Evolutionary conservation across 2,888 invertebrate genomes (phyloP).

Genomic region (Agrypnus murinus): DNA sequence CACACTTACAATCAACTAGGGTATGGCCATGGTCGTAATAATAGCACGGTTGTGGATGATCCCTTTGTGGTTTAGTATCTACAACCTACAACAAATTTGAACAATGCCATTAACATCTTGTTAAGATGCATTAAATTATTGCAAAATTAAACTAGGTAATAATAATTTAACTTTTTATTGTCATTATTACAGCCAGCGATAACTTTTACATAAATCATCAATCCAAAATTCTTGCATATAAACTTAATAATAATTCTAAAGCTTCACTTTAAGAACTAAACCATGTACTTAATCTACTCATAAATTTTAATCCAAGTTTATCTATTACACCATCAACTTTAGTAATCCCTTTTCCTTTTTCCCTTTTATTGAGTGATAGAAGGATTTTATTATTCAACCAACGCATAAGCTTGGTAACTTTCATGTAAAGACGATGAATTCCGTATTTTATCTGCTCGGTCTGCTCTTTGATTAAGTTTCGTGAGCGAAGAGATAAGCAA

Average conservation of each 20-base stretch:
- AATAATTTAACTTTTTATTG: constrained; percentile 37
- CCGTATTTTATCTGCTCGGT: constrained; percentile 22
- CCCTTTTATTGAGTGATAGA: neutral
- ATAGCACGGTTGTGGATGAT: constrained; percentile 43
- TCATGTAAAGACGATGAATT: constrained; percentile 22
- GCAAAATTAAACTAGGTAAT: constrained; percentile 37
- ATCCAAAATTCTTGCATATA: too few species aligned
- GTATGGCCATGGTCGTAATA: constrained; percentile 44
- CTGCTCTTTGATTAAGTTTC: constrained; percentile 43
- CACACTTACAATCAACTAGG: constrained; percentile 54
- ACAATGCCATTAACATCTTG: constrained; percentile 48
- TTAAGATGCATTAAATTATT: constrained; percentile 41
- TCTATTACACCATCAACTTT: too few species aligned
- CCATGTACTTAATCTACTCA: neutral
- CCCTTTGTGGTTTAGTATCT: constrained; percentile 46
- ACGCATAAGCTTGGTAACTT: constrained; percentile 15
- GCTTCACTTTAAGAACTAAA: neutral
- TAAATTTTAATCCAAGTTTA: too few species aligned
- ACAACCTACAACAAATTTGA: constrained; percentile 35
- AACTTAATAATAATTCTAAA: too few species aligned
- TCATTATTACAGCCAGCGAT: constrained; percentile 21
- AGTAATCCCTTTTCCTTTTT: neutral
- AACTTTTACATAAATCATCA: too few species aligned
- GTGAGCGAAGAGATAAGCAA: constrained; percentile 39
- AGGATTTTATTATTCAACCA: constrained; percentile 15